These are phyloP conservation scores for Atractosteus spatula DNA, from an alignment of 2,113 vertebrate species.

Conservation along the genomic window DNA sequence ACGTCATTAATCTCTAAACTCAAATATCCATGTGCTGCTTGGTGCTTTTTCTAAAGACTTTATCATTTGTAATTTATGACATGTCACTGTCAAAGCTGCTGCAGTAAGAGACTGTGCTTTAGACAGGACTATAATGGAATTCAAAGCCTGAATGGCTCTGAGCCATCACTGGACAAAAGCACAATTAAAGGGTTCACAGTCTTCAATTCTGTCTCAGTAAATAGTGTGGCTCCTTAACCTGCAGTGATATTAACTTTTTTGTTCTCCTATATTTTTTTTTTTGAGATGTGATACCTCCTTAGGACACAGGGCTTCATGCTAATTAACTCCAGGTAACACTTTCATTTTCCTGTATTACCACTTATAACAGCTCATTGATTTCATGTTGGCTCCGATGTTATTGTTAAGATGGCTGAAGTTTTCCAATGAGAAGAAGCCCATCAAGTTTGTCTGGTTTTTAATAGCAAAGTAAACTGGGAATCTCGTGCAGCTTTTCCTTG, in stretches of 20 bases:
- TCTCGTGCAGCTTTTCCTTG: too few relatives aligned
- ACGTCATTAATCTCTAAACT: conserved; percentile 16
- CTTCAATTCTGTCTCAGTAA: conserved; percentile 1
- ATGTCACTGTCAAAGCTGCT: conserved; percentile 3
- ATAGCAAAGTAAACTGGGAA: too few relatives aligned
- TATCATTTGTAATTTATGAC: conserved; percentile 21
- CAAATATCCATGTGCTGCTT: conserved; percentile 16
- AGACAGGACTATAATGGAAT: conserved; percentile 23
- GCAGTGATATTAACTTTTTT: not conserved
- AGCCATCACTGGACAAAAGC: conserved; percentile 4
- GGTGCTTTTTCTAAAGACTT: conserved; percentile 3
- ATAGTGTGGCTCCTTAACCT: not conserved
- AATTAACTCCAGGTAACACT: too few relatives aligned
- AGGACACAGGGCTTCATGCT: too few relatives aligned
- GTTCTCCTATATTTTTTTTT: too few relatives aligned
- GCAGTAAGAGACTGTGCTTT: not conserved
- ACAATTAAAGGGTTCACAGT: conserved; percentile 14
- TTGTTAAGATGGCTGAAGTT: too few relatives aligned
- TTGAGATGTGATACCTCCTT: too few relatives aligned
- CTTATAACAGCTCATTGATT: too few relatives aligned
- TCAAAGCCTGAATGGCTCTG: not conserved
- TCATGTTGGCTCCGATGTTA: too few relatives aligned
- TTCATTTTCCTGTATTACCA: too few relatives aligned
- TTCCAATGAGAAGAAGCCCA: too few relatives aligned
- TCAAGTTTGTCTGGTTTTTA: too few relatives aligned